Percentiles rank a stretch among this genome's conserved stretches.
Conservation (phyloP, 2,797 vertebrate species). For the Nyctibius grandis region DNA sequence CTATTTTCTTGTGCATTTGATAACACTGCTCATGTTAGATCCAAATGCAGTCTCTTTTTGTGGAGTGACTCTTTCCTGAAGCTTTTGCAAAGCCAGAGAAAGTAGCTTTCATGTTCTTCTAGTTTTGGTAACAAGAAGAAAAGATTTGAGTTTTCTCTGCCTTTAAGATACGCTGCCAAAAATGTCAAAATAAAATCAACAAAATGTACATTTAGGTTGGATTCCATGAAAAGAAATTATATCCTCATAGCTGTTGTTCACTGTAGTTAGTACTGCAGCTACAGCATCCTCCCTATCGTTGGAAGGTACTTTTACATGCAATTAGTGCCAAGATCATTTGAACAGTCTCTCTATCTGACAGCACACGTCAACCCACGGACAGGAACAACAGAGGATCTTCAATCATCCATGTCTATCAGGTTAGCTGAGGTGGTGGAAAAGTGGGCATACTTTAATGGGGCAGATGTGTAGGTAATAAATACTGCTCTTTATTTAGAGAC, state of each 20-base stretch:
- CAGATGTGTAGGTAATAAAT: neutral
- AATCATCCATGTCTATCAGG: neutral
- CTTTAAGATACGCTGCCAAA: neutral
- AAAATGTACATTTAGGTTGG: neutral
- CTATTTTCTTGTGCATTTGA: slow-evolving; percentile 27
- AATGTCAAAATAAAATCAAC: slow-evolving; percentile 34
- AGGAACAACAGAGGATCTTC: neutral
- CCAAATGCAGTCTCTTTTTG: neutral
- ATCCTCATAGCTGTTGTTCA: neutral
- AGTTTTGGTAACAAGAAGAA: neutral
- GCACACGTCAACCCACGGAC: neutral
- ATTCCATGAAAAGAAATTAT: neutral
- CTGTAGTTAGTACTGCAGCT: neutral
- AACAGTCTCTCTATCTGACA: neutral
- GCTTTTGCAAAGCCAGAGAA: slow-evolving; percentile 22
- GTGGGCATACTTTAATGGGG: neutral
- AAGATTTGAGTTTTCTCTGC: neutral
- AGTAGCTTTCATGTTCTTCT: neutral
- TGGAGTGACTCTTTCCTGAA: neutral
- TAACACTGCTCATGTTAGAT: slow-evolving; percentile 1
- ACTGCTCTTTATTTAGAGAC: neutral
- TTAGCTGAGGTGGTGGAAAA: neutral
- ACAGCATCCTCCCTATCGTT: neutral
- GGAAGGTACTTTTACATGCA: neutral
- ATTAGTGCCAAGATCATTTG: slow-evolving; percentile 5